These are phyloP conservation scores for Pachyuromys duprasi DNA, from an alignment of 2,797 vertebrate genomes.

Conservation along the genomic window DNA sequence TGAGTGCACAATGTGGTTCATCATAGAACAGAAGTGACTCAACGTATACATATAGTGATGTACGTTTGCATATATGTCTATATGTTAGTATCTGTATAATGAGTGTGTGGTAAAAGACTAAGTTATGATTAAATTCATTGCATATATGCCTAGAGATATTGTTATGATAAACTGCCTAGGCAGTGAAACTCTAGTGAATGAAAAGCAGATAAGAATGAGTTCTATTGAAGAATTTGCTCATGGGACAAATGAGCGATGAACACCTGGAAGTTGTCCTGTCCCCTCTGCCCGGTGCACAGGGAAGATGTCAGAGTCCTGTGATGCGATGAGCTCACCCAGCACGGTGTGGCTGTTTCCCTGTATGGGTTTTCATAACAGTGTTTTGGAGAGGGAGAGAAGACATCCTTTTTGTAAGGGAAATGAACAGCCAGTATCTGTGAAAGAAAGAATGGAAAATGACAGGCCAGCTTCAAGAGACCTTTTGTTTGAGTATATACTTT, in stretches of 20 bases:
- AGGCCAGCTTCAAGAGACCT: constrained; percentile 65
- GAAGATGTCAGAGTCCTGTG: not conserved
- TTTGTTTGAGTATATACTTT: constrained; percentile 75
- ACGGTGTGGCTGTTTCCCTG: not conserved
- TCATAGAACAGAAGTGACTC: not conserved
- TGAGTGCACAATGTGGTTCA: not conserved
- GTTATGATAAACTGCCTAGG: not conserved
- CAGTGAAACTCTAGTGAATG: not conserved
- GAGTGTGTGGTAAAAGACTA: not conserved
- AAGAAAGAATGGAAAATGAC: constrained; percentile 65
- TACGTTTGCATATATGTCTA: not conserved
- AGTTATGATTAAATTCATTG: not conserved
- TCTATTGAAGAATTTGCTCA: not conserved
- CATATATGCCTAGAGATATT: not conserved
- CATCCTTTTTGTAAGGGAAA: constrained; percentile 51
- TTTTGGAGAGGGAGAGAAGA: not conserved
- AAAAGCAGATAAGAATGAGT: not conserved
- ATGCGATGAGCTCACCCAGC: not conserved
- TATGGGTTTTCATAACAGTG: not conserved
- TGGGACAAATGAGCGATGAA: not conserved
- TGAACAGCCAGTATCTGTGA: constrained; percentile 53
- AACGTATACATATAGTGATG: not conserved
- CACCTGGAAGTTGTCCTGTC: not conserved
- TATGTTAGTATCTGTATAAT: not conserved
- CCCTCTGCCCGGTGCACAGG: not conserved